phyloP scores from a whole-genome alignment of 2,797 vertebrate species.

The Hydrolagus colliei region DNA sequence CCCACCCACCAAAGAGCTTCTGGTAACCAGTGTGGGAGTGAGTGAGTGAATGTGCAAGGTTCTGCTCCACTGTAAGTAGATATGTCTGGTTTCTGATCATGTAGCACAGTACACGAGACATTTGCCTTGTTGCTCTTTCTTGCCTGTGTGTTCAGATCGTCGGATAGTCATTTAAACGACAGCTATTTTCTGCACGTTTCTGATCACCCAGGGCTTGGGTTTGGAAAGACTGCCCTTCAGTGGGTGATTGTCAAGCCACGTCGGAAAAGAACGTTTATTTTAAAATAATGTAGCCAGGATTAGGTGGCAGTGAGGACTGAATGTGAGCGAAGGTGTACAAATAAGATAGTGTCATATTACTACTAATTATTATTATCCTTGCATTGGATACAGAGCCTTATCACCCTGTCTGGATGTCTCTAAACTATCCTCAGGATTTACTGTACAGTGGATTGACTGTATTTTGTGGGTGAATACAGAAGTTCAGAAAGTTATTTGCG shows the following conservation, averaged over 20 bases:
- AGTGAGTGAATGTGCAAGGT: not conserved
- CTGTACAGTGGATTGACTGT: no score
- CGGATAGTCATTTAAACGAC: not conserved
- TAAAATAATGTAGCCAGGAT: not conserved
- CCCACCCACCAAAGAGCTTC: slow-evolving; percentile 19
- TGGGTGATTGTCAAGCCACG: not conserved
- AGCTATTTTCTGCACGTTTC: not conserved
- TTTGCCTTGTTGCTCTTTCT: not conserved
- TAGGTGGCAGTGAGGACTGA: not conserved
- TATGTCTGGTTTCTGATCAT: not conserved
- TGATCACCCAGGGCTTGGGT: not conserved
- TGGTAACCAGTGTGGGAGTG: not conserved
- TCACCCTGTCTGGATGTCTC: no score
- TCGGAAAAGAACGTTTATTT: not conserved
- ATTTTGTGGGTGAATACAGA: not conserved
- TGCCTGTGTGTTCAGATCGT: not conserved
- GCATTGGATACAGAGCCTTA: no score
- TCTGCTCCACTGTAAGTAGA: slow-evolving; percentile 10
- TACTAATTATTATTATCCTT: no score
- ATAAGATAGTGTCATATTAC: not conserved
- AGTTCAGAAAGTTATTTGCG: slow-evolving; percentile 19
- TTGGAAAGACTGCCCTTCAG: not conserved
- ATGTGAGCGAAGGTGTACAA: no score
- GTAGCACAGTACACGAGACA: not conserved
- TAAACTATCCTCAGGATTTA: no score